phyloP scores from a whole-genome alignment of 2,113 vertebrate species.

The Meriones unguiculatus region DNA sequence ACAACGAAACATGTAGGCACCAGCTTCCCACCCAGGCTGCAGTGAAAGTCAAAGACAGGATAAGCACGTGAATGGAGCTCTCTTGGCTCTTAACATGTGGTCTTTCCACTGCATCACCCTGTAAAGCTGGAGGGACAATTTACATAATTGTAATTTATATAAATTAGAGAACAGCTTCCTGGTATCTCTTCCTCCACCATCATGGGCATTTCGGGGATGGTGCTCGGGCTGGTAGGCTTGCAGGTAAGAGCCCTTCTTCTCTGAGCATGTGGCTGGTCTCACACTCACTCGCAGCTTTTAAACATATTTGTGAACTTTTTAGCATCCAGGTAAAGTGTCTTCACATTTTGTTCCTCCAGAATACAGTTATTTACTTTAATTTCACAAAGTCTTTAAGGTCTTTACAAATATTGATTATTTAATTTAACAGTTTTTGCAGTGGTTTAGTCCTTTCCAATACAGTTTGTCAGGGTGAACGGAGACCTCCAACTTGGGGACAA shows the following conservation, averaged over 20 bases:
- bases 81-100: neutral
- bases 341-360: neutral
- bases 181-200: neutral
- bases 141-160: neutral
- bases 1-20: neutral
- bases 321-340: neutral
- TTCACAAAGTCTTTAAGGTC: neutral
- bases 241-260: neutral
- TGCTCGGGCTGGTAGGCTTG: neutral
- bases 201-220: neutral
- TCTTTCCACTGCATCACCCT: neutral
- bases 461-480: neutral
- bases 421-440: slow-evolving; percentile 24
- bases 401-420: slow-evolving; percentile 33
- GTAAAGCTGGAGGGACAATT: neutral
- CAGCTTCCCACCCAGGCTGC: neutral
- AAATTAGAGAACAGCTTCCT: neutral
- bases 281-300: neutral
- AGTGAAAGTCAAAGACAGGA: slow-evolving; percentile 11
- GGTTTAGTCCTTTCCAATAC: slow-evolving; percentile 35
- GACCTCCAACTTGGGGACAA: neutral
- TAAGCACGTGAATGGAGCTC: neutral
- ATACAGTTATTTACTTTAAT: slow-evolving; percentile 47
- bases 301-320: neutral
- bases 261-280: neutral